These are phyloP conservation scores for Drosophila pruinosa DNA, from an alignment of 1,140 invertebrate genomes.

Conservation along the genomic window DNA sequence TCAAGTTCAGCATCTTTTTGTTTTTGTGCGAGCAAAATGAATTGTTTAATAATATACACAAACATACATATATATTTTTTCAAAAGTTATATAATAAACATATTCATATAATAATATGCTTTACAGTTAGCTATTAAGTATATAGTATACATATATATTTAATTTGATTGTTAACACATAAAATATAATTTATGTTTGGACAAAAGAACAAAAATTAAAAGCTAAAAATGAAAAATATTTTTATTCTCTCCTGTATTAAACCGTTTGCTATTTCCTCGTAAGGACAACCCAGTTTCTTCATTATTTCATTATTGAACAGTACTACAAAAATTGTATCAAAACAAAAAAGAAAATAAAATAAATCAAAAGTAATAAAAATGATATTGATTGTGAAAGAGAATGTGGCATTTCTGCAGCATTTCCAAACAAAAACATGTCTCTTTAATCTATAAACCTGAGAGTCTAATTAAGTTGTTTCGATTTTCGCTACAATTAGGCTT, in stretches of 20 bases:
- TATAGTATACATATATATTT: conserved; percentile 11
- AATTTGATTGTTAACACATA: conserved; percentile 30
- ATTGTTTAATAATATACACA: conserved; percentile 29
- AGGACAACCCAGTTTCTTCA: conserved; percentile 64
- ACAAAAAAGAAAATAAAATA: conserved; percentile 20
- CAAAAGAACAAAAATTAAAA: conserved; percentile 59
- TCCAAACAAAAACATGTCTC: not conserved
- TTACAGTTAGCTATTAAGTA: conserved; percentile 23
- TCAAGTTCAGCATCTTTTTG: conserved; percentile 63
- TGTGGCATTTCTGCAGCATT: conserved; percentile 44
- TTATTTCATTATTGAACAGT: conserved; percentile 11
- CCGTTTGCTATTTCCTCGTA: conserved; percentile 61
- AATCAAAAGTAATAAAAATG: conserved; percentile 20
- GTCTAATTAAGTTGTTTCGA: conserved; percentile 49
- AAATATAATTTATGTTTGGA: conserved; percentile 36
- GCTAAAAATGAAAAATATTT: conserved; percentile 83
- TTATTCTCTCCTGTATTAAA: conserved; percentile 78
- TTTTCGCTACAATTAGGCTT: not conserved
- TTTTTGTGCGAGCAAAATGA: conserved; percentile 12
- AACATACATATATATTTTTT: too few relatives aligned
- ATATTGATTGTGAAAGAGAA: conserved; percentile 28
- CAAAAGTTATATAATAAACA: conserved; percentile 31
- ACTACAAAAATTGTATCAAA: conserved; percentile 29
- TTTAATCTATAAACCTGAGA: conserved; percentile 68
- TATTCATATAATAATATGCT: conserved; percentile 4